Evolutionary conservation across 2,113 vertebrate genomes (phyloP), one percentile per base, ranked within the genome.

Genomic region (Murina feae): DNA sequence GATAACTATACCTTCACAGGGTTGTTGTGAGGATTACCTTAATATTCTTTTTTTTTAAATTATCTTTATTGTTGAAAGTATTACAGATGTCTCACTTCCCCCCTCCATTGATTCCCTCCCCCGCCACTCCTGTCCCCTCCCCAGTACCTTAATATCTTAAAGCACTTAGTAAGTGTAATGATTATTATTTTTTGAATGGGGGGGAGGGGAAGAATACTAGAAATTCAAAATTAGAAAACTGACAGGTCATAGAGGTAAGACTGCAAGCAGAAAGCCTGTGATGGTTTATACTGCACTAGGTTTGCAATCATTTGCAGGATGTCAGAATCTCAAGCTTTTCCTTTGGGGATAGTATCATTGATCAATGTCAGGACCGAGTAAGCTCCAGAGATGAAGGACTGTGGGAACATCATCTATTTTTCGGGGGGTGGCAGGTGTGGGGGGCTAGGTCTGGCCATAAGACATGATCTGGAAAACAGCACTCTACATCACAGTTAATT

Each of bases 131-230:
- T 28, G 58, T 28, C 55, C 55, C 55, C 55, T 25, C 10, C 23
- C 55, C 55, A 58, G 58, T 28, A 60, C 58, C 58, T 60, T 60
- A 60, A 60, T 28, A 60, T 28, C 58, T 81, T 82, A 83, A 89
- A 82, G 39, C 39, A 87, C 47, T 93, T 75, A 47, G 30, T 35
- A 82, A 44, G 23, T 68, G 23, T 13, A 55, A 76, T 68, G 79
- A 37, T 58, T 58, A 68, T 49, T 86, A 20, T 58, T 94, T 94
- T 95, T 78, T 92, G 16, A 92, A 82, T 63, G 18, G 35, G 16
- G 28, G 49, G 35, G 60, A 35, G 63, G 60, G 32, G 63, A 14
- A 81, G 28, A 92, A 20, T 11, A 51, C 28, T 53, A 53, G 66
- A 91, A 53, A 76, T 25, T 23, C 42, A 66, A 86, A 47, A 58